A percentile compares a stretch with the other conserved stretches of the same genome.
phyloP scores from a whole-genome alignment of 2,888 invertebrate genomes.

The Caenorhabditis sp. region DNA sequence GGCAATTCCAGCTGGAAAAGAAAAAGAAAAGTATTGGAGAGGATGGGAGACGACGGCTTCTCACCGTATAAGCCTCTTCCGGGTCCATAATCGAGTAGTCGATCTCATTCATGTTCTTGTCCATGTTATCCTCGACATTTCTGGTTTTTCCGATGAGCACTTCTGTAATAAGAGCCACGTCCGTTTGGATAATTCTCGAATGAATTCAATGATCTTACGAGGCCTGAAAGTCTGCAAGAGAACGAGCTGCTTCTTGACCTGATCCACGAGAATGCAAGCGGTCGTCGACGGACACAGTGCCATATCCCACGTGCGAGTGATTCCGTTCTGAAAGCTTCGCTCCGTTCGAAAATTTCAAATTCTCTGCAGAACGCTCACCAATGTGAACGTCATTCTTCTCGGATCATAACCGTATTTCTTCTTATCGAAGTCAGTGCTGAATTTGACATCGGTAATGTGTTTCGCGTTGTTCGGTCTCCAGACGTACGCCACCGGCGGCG shows the following conservation, averaged over 20 bases:
- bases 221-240: constrained; percentile 59
- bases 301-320: constrained; percentile 69
- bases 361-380: constrained; percentile 27
- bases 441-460: constrained; percentile 12
- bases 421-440: constrained; percentile 36
- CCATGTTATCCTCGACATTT: constrained; percentile 58
- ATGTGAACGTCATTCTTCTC: constrained; percentile 59
- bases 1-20: constrained; percentile 42
- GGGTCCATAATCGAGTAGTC: constrained; percentile 61
- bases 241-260: constrained; percentile 56
- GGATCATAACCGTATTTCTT: constrained; percentile 56
- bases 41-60: background rate
- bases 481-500: constrained; percentile 2
- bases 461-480: constrained; percentile 19
- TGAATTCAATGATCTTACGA: constrained; percentile 52
- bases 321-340: constrained; percentile 49
- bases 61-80: constrained; percentile 82
- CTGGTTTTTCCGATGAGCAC: constrained; percentile 64
- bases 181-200: too few species aligned
- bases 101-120: constrained; percentile 61
- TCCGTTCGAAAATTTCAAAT: background rate
- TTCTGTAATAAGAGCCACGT: constrained; percentile 61
- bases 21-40: background rate
- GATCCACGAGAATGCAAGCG: constrained; percentile 67
- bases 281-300: constrained; percentile 63